Percentiles rank a stretch among this genome's conserved stretches.
Evolutionary conservation across 1,140 invertebrate species (phyloP).

Genomic region (Aphidius gifuensis): DNA sequence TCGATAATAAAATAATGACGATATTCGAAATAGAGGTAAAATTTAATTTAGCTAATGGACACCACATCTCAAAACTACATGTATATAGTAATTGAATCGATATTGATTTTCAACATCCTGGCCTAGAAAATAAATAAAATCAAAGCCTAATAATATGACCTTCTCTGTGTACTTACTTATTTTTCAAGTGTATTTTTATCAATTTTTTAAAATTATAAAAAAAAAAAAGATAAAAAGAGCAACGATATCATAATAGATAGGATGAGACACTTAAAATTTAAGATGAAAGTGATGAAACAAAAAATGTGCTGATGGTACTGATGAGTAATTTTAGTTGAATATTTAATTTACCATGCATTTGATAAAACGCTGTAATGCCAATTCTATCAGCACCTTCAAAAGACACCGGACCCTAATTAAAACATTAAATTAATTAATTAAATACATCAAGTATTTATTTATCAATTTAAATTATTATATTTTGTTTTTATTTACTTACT

Average conservation of each 20-base stretch:
- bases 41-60: no score
- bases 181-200: not conserved
- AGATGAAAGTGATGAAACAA: not conserved
- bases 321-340: not conserved
- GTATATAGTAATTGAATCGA: not conserved
- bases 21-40: no score
- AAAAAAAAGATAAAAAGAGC: no score
- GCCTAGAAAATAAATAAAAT: not conserved
- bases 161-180: no score
- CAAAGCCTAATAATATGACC: no score
- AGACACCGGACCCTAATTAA: slow-evolving; percentile 76
- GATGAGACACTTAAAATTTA: not conserved
- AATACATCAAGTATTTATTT: not conserved
- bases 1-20: no score
- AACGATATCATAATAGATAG: no score
- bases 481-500: slow-evolving; percentile 57
- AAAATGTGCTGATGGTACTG: not conserved
- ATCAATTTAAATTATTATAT: not conserved
- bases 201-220: no score
- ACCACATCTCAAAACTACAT: no score
- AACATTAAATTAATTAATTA: not conserved
- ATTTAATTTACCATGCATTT: slow-evolving; percentile 71
- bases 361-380: slow-evolving; percentile 78
- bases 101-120: not conserved
- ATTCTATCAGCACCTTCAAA: slow-evolving; percentile 82